Evolutionary conservation across 2,888 invertebrate genomes (phyloP), one percentile per base, ranked within the genome.

Genomic region (Scelioninae gen. 1): DNA sequence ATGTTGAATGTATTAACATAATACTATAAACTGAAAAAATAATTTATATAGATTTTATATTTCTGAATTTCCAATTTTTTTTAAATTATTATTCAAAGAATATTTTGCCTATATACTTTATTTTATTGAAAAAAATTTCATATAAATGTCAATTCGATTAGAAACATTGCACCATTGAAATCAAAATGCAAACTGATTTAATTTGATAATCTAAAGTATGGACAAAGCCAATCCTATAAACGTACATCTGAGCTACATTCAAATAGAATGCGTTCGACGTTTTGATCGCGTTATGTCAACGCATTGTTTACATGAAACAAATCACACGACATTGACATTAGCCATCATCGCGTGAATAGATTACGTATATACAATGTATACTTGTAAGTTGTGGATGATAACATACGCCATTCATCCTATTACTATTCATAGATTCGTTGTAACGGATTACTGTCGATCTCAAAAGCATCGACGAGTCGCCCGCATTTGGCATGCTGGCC

Each of bases 351-450:
- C 63, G 55, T 56, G 74, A 68, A 76, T 80, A 69, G 65, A 80
- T 76, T 72, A 81, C 58, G 34, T 58, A 23, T 23, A 23, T 23
- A 60, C 74, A 69, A 13, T 62, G 63, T 77, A 56, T 16, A 11
- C 23, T 56, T 65, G 77, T 75, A 76, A 72, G 69, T 77, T 69
- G 56, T 23, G 40, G 71, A 75, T 76, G 81, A 78, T 78, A 82
- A 58, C 81, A 84, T 79, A 84, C 66, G 81, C 81, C 81, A 83
- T 85, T 83, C 83, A 83, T 83, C 79, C 58, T 43, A 78, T 68
- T 82, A 80, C 84, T 85, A 85, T 85, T 84, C 78, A 85, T 85
- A 83, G 85, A 81, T 63, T 68, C 58, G 76, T 62, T 74, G 83
- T 74, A 81, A 85, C 83, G 82, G 77, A 85, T 83, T 78, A 82